A percentile compares a stretch with the other conserved stretches of the same genome.
phyloP scores from a whole-genome alignment of 2,888 invertebrate genomes.

The Alsophila aescularia region DNA sequence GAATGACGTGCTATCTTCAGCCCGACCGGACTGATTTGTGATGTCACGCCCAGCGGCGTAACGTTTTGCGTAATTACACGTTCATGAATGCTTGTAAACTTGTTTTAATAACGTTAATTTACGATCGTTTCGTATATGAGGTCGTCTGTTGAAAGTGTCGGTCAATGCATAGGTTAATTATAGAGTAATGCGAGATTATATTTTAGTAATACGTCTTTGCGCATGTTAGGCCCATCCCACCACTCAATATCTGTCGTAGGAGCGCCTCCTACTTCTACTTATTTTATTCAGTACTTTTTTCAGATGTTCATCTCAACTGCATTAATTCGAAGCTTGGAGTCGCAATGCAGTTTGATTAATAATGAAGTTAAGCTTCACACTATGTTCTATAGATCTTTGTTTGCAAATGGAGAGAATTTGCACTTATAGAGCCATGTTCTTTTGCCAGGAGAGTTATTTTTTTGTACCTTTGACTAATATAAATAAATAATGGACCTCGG shows the following conservation, averaged over 20 bases:
- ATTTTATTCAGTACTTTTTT: constrained; percentile 78
- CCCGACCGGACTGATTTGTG: constrained; percentile 80
- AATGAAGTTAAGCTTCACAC: constrained; percentile 54
- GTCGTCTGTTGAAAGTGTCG: constrained; percentile 74
- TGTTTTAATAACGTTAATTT: constrained; percentile 81
- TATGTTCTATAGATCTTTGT: constrained; percentile 2
- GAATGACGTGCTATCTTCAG: constrained; percentile 76
- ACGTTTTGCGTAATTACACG: constrained; percentile 83
- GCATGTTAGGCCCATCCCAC: constrained; percentile 83
- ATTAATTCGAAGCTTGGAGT: constrained; percentile 68
- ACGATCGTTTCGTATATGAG: constrained; percentile 69
- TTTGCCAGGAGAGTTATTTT: neutral
- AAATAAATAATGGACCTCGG: too few species aligned
- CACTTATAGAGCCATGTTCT: neutral
- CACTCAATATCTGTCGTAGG: constrained; percentile 83
- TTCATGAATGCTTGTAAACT: constrained; percentile 76
- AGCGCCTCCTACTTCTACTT: constrained; percentile 83
- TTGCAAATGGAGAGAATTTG: constrained; percentile 6
- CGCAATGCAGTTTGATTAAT: constrained; percentile 82
- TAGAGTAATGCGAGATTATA: constrained; percentile 58
- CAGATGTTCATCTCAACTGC: constrained; percentile 75
- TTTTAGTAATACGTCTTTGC: constrained; percentile 74
- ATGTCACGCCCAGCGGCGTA: constrained; percentile 85
- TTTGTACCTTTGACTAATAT: too few species aligned
- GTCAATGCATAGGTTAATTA: constrained; percentile 68